phyloP scores from a whole-genome alignment of 2,113 vertebrate genomes.

The Nothocercus julius region DNA sequence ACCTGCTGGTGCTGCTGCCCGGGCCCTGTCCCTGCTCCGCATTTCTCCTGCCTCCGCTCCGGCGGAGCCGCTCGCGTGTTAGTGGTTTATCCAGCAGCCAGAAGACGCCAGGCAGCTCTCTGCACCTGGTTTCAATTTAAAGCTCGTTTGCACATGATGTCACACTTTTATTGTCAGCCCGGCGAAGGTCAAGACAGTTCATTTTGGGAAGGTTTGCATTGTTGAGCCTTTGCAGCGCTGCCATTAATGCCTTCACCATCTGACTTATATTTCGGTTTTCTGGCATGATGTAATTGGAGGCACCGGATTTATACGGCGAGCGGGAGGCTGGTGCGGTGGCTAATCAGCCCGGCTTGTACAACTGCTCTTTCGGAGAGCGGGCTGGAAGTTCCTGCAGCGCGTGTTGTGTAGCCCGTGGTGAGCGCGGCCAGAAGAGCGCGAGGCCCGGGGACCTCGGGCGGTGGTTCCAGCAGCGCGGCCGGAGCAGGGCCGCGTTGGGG shows the following conservation, averaged over 20 bases:
- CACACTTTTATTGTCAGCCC: slow-evolving; percentile 79
- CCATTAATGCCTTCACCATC: slow-evolving; percentile 77
- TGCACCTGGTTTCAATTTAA: slow-evolving; percentile 80
- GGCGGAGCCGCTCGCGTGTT: slow-evolving; percentile 14
- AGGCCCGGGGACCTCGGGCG: not conserved
- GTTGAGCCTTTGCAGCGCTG: slow-evolving; percentile 71
- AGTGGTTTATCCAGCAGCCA: slow-evolving; percentile 67
- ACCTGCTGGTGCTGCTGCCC: not conserved
- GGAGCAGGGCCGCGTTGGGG: accelerated
- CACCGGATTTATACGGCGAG: slow-evolving; percentile 42
- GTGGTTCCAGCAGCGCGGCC: not conserved
- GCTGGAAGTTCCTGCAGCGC: slow-evolving; percentile 62
- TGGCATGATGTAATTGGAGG: slow-evolving; percentile 66
- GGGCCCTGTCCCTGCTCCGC: not conserved
- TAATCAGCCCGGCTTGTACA: slow-evolving; percentile 36
- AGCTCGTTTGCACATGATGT: slow-evolving; percentile 81
- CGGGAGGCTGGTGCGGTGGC: slow-evolving; percentile 39
- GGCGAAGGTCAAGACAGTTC: slow-evolving; percentile 75
- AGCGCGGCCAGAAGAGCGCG: slow-evolving; percentile 36
- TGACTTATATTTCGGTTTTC: slow-evolving; percentile 69
- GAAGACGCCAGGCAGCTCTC: slow-evolving; percentile 66
- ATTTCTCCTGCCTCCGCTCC: slow-evolving; percentile 29
- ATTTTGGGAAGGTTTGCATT: slow-evolving; percentile 70
- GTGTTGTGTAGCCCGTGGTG: slow-evolving; percentile 49
- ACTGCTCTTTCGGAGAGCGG: slow-evolving; percentile 64